These are phyloP conservation scores for Cepphus grylle DNA, from an alignment of 2,113 vertebrate species.

Conservation along the genomic window DNA sequence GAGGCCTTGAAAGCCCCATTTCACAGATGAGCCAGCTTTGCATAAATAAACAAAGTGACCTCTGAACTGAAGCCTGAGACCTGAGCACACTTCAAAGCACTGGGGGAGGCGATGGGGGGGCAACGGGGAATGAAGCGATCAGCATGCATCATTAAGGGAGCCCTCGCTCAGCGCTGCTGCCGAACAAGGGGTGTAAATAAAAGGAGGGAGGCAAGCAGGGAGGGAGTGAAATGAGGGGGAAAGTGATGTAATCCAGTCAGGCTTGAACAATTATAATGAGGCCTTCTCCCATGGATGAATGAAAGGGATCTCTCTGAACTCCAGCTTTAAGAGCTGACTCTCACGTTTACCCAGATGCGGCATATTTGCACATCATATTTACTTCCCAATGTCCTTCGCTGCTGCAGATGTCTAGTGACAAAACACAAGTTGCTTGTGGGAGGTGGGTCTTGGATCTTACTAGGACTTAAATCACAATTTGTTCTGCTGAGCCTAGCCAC, in stretches of 20 bases:
- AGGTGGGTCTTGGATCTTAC: background rate
- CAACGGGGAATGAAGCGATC: constrained; percentile 63
- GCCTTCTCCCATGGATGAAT: constrained; percentile 37
- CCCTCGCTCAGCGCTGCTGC: background rate
- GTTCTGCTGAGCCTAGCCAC: background rate
- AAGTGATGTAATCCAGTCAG: constrained; percentile 71
- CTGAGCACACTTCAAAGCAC: constrained; percentile 74
- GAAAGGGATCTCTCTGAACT: constrained; percentile 5
- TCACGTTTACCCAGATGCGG: accelerated
- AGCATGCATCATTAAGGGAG: constrained; percentile 67
- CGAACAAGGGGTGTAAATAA: constrained; percentile 47
- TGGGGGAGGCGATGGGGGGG: background rate
- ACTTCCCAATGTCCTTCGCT: background rate
- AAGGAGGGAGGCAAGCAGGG: constrained; percentile 7
- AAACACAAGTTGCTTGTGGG: background rate
- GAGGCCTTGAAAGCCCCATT: constrained; percentile 70
- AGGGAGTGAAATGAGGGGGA: constrained; percentile 56
- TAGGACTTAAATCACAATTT: background rate
- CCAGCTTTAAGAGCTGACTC: background rate
- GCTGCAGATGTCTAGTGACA: background rate
- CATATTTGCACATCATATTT: background rate
- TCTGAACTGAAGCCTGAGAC: constrained; percentile 73
- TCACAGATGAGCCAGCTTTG: constrained; percentile 76
- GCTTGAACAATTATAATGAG: constrained; percentile 60
- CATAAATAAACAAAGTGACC: constrained; percentile 78